Conservation (phyloP, 2,113 vertebrate species). For the Motacilla alba region DNA sequence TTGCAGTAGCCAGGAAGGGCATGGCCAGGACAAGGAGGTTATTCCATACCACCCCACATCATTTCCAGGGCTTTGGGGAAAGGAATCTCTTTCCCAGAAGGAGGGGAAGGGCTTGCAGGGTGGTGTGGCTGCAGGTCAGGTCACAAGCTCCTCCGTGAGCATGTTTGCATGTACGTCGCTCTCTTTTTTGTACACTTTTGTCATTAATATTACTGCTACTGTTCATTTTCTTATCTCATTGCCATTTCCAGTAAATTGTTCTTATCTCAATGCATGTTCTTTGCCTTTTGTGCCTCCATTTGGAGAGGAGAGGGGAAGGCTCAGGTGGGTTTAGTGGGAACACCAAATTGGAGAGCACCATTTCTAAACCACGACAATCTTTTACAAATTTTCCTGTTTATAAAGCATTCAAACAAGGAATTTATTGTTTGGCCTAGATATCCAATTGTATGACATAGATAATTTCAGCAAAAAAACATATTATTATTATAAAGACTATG, state of each 20-base stretch:
- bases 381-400: neutral
- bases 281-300: neutral
- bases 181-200: neutral
- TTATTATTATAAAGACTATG: neutral
- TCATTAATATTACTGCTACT: neutral
- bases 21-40: neutral
- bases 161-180: neutral
- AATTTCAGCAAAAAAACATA: neutral
- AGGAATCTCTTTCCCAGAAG: neutral
- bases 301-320: neutral
- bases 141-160: neutral
- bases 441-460: neutral
- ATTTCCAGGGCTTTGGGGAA: neutral
- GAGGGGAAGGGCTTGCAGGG: neutral
- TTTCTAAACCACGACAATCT: neutral
- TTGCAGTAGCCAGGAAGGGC: neutral
- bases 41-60: neutral
- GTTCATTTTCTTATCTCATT: neutral
- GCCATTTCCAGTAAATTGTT: neutral
- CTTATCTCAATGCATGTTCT: neutral
- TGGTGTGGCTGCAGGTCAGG: neutral
- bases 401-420: neutral
- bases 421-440: neutral
- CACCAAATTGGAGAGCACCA: neutral
- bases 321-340: neutral